Percentiles rank a stretch among this genome's conserved stretches.
Conservation (phyloP, 2,888 invertebrate species). For the Acleris emargana region DNA sequence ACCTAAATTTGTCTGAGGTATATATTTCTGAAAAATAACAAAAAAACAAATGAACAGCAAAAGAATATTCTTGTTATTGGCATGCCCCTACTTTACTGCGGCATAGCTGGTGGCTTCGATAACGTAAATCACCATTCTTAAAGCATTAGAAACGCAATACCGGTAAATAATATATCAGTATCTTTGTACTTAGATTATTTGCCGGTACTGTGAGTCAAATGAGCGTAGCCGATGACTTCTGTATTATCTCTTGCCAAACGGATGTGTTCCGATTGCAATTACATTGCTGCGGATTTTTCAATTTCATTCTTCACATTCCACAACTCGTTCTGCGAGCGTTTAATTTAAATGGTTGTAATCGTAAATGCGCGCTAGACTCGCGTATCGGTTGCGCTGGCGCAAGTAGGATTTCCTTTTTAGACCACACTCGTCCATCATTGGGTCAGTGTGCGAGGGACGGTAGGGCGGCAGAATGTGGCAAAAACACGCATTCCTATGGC, state of each 20-base stretch:
- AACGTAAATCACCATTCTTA: no score
- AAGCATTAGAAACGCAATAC: no score
- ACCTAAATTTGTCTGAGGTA: no score
- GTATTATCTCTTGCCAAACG: slow-evolving; percentile 26
- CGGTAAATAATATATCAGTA: no score
- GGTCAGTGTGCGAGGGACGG: slow-evolving; percentile 73
- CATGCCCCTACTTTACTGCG: no score
- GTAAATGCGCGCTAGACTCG: slow-evolving; percentile 62
- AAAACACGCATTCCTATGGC: slow-evolving; percentile 7
- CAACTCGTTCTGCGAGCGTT: slow-evolving; percentile 1
- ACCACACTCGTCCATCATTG: slow-evolving; percentile 69
- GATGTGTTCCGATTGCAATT: slow-evolving; percentile 21
- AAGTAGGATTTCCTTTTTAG: slow-evolving; percentile 84
- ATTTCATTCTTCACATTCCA: background rate
- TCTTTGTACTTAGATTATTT: no score
- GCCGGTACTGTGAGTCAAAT: no score
- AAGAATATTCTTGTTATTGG: no score
- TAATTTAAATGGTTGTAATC: slow-evolving; percentile 58
- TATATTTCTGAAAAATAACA: no score
- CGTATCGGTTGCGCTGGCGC: slow-evolving; percentile 70
- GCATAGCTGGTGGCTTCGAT: no score
- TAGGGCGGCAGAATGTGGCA: slow-evolving; percentile 32
- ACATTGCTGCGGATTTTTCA: slow-evolving; percentile 7
- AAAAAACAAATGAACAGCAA: no score
- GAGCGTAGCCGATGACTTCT: background rate